phyloP scores from a whole-genome alignment of 1,140 invertebrate species.

The Trichomalopsis sarcophagae region DNA sequence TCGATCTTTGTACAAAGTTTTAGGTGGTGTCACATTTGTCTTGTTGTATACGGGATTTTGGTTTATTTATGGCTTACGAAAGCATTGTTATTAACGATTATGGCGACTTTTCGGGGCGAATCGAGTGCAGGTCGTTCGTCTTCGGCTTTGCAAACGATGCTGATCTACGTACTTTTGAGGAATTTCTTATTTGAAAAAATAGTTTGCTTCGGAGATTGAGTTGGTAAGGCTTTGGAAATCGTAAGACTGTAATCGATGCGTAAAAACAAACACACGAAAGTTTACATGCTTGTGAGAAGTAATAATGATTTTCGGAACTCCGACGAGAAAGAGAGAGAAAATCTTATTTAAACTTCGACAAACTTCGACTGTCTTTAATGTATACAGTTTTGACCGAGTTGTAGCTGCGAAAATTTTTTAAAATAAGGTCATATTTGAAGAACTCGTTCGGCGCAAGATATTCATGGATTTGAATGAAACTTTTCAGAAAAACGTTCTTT shows the following conservation, averaged over 20 bases:
- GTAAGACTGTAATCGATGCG: too few species aligned
- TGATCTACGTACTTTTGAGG: too few species aligned
- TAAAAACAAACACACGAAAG: not conserved
- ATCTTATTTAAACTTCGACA: constrained; percentile 3
- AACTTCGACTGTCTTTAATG: not conserved
- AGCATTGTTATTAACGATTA: constrained; percentile 5
- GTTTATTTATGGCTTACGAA: constrained; percentile 1
- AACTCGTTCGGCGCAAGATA: not conserved
- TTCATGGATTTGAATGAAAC: not conserved
- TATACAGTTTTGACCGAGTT: constrained; percentile 11
- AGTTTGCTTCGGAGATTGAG: not conserved
- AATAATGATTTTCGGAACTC: constrained; percentile 2
- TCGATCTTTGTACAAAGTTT: too few species aligned
- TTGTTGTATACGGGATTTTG: constrained; percentile 7
- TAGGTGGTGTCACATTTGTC: too few species aligned
- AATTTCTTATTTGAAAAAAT: too few species aligned
- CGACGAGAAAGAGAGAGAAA: too few species aligned
- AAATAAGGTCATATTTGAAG: constrained; percentile 15
- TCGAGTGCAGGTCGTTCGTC: too few species aligned
- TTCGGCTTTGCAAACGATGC: too few species aligned
- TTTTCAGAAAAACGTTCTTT: not conserved
- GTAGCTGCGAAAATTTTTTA: not conserved
- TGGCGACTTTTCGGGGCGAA: not conserved
- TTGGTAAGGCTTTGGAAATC: not conserved
- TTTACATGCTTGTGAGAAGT: not conserved